A percentile compares a stretch with the other conserved stretches of the same genome.
Conservation (phyloP, 2,888 invertebrate genomes). For the Choreutis nemorana region DNA sequence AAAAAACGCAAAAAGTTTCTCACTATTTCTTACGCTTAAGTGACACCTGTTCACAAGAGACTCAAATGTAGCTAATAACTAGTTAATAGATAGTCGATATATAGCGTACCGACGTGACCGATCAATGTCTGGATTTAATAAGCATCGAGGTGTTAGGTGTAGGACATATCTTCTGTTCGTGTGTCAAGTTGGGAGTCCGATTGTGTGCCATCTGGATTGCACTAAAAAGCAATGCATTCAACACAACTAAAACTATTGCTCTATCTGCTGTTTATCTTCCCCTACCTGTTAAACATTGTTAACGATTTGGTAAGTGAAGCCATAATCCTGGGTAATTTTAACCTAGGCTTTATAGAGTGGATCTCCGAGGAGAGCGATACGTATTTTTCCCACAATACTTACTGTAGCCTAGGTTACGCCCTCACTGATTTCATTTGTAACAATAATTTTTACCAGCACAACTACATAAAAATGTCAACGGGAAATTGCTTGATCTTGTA, state of each 20-base stretch:
- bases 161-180: background rate
- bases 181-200: background rate
- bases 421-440: slow-evolving; percentile 5
- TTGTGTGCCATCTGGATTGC: background rate
- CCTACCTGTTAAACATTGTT: background rate
- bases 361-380: background rate
- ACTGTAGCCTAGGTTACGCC: slow-evolving; percentile 1
- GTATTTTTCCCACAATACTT: background rate
- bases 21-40: slow-evolving; percentile 6
- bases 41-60: slow-evolving; percentile 7
- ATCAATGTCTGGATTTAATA: too few species aligned
- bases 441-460: slow-evolving; percentile 5
- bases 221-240: too few species aligned
- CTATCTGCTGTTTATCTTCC: slow-evolving; percentile 1
- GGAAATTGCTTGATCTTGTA: too few species aligned
- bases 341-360: slow-evolving; percentile 1
- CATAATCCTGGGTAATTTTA: slow-evolving; percentile 1
- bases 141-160: background rate
- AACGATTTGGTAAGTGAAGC: too few species aligned
- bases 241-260: too few species aligned
- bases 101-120: slow-evolving; percentile 4
- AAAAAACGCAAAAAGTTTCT: slow-evolving; percentile 6
- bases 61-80: slow-evolving; percentile 1
- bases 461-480: slow-evolving; percentile 4
- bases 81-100: slow-evolving; percentile 6